phyloP scores from a whole-genome alignment of 1,140 invertebrate genomes.

The Camponotus floridanus region DNA sequence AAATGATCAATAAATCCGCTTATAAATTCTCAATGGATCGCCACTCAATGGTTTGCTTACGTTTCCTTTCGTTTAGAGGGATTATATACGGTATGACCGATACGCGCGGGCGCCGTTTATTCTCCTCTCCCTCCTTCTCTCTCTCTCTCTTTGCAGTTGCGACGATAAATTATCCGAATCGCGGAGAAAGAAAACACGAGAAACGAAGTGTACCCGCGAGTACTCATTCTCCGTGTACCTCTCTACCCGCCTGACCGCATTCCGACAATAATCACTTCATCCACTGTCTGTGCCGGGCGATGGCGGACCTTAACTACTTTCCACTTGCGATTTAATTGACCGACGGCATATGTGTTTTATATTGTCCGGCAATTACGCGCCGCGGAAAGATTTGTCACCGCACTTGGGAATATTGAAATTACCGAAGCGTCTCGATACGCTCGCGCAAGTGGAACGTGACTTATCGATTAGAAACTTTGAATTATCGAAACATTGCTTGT shows the following conservation, averaged over 20 bases:
- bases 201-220: conserved; percentile 56
- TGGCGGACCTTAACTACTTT: conserved; percentile 60
- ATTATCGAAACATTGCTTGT: conserved; percentile 8
- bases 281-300: conserved; percentile 48
- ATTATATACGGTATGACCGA: conserved; percentile 46
- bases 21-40: conserved; percentile 62
- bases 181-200: conserved; percentile 59
- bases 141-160: conserved; percentile 41
- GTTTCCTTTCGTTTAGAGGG: conserved; percentile 59
- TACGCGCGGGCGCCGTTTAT: conserved; percentile 30
- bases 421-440: conserved; percentile 44
- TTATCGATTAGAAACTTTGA: conserved; percentile 56
- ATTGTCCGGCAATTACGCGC: conserved; percentile 51
- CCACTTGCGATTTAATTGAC: conserved; percentile 62
- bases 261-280: conserved; percentile 64
- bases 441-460: conserved; percentile 53
- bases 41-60: conserved; percentile 41
- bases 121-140: background rate
- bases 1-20: conserved; percentile 55
- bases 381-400: conserved; percentile 51
- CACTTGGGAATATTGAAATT: conserved; percentile 57
- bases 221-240: conserved; percentile 47
- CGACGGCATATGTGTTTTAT: conserved; percentile 52
- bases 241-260: conserved; percentile 59
- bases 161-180: conserved; percentile 63